A percentile compares a stretch with the other conserved stretches of the same genome.
Conservation (phyloP, 2,888 invertebrate species). For the Polia nebulosa region DNA sequence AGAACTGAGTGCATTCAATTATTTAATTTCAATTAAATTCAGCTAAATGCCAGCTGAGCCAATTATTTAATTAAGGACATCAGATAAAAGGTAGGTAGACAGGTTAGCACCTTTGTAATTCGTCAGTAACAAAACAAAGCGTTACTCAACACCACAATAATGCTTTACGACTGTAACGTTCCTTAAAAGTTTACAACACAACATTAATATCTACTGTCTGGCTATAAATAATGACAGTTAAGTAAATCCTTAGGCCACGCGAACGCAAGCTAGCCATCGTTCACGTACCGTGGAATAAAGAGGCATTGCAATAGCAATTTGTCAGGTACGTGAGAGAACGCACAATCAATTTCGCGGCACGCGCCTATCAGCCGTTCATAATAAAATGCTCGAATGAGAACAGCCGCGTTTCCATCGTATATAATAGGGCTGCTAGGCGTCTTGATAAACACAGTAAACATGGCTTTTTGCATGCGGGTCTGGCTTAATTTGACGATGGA, state of each 20-base stretch:
- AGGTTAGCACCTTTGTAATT: not conserved
- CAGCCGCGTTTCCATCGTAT: conserved; percentile 58
- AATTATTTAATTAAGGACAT: not conserved
- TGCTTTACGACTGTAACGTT: conserved; percentile 37
- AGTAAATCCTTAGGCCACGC: conserved; percentile 65
- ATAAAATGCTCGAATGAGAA: conserved; percentile 75
- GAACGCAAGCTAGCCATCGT: conserved; percentile 65
- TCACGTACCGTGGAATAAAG: conserved; percentile 69
- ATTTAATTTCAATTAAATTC: not conserved
- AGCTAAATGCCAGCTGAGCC: no score
- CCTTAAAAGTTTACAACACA: conserved; percentile 47
- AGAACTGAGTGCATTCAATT: no score
- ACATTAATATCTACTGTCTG: conserved; percentile 43
- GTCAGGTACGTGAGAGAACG: conserved; percentile 81
- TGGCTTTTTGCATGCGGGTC: not conserved
- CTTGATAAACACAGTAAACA: not conserved
- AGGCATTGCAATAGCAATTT: conserved; percentile 78
- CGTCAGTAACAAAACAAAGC: conserved; percentile 6
- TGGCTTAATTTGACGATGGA: not conserved
- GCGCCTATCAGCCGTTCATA: conserved; percentile 76
- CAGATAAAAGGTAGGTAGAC: not conserved
- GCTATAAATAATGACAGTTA: conserved; percentile 62
- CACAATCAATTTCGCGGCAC: conserved; percentile 84
- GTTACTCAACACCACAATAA: conserved; percentile 23
- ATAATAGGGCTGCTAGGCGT: conserved; percentile 1